Conservation (phyloP, 2,797 vertebrate species). For the Mallotus villosus region DNA sequence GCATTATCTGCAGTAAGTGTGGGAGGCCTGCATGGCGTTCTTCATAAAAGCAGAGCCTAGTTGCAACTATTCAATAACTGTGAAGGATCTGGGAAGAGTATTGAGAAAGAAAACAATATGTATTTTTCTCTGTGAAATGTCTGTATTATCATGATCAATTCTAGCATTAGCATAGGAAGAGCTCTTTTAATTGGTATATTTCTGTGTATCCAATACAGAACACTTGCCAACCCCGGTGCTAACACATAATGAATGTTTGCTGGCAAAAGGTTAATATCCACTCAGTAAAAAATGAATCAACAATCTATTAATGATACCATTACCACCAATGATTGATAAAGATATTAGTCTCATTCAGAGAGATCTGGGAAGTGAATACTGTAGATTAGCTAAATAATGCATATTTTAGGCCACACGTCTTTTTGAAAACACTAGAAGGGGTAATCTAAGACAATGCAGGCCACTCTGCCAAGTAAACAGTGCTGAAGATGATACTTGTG, state of each 20-base stretch:
- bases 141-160: slow-evolving; percentile 48
- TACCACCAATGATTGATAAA: slow-evolving; percentile 77
- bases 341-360: slow-evolving; percentile 72
- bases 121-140: slow-evolving; percentile 41
- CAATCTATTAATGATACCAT: slow-evolving; percentile 80
- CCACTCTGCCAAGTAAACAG: background rate
- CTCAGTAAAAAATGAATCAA: slow-evolving; percentile 79
- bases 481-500: too few relatives aligned
- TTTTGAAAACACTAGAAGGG: slow-evolving; percentile 44
- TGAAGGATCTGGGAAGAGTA: slow-evolving; percentile 28
- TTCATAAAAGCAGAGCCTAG: slow-evolving; percentile 82
- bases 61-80: slow-evolving; percentile 63
- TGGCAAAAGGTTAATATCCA: slow-evolving; percentile 83
- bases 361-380: slow-evolving; percentile 54
- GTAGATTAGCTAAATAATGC: slow-evolving; percentile 71
- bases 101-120: slow-evolving; percentile 22
- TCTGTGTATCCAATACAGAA: slow-evolving; percentile 54
- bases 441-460: slow-evolving; percentile 5
- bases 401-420: slow-evolving; percentile 62
- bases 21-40: slow-evolving; percentile 82
- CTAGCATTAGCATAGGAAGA: slow-evolving; percentile 54
- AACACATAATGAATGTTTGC: slow-evolving; percentile 77
- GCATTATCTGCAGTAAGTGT: slow-evolving; percentile 78
- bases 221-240: slow-evolving; percentile 59
- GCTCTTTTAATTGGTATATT: slow-evolving; percentile 69